Conservation (phyloP, 2,888 invertebrate species). For the Diloba caeruleocephala region DNA sequence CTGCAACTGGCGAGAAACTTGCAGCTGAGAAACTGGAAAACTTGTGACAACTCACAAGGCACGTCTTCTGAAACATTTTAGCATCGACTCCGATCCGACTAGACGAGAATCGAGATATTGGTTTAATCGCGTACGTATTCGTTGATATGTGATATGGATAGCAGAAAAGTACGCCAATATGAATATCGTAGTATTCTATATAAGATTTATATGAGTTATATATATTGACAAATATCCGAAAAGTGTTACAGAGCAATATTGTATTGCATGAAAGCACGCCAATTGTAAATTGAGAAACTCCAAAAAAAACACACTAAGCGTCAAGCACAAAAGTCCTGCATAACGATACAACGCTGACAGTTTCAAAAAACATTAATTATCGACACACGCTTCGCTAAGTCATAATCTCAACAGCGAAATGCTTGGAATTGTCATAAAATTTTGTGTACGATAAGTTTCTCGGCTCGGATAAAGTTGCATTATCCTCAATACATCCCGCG, state of each 20-base stretch:
- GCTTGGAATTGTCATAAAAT: slow-evolving; percentile 31
- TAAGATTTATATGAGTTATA: no score
- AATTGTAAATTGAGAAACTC: no score
- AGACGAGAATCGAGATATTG: slow-evolving; percentile 21
- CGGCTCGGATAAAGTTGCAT: slow-evolving; percentile 38
- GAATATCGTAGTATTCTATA: neutral
- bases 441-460: slow-evolving; percentile 28
- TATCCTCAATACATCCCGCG: slow-evolving; percentile 45
- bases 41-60: slow-evolving; percentile 56
- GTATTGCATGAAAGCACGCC: no score
- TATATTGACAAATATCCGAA: no score
- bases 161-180: neutral
- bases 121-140: slow-evolving; percentile 13
- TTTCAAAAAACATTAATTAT: slow-evolving; percentile 52
- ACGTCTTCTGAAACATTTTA: slow-evolving; percentile 61
- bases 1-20: slow-evolving; percentile 34
- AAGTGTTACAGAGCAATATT: no score
- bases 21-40: slow-evolving; percentile 59
- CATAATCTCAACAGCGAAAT: slow-evolving; percentile 24
- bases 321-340: slow-evolving; percentile 34
- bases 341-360: slow-evolving; percentile 31
- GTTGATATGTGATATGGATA: neutral
- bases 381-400: slow-evolving; percentile 30
- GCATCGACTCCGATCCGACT: slow-evolving; percentile 17
- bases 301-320: slow-evolving; percentile 27